Conservation (phyloP, 2,888 invertebrate genomes). For the Drosophila neonasuta region DNA sequence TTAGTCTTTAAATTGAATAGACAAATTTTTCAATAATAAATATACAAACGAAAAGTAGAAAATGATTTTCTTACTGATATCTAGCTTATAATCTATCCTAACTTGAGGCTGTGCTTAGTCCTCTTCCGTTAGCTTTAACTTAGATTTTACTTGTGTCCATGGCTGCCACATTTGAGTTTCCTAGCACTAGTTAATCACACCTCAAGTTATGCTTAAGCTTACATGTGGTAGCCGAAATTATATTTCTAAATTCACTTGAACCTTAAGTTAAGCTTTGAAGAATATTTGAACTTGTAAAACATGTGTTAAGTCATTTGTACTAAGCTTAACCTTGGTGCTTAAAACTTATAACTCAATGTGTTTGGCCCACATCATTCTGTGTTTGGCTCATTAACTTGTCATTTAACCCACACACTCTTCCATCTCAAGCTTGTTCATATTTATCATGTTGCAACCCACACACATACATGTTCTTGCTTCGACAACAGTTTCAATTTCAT, state of each 20-base stretch:
- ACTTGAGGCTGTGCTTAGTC: not conserved
- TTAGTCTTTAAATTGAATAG: too few relatives aligned
- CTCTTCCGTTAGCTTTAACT: not conserved
- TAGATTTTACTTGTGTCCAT: conserved; percentile 1
- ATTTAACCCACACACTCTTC: conserved; percentile 17
- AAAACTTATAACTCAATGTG: conserved; percentile 7
- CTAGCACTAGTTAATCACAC: not conserved
- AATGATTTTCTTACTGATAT: not conserved
- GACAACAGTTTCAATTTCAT: conserved; percentile 46
- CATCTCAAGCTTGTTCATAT: conserved; percentile 26
- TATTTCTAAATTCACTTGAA: not conserved
- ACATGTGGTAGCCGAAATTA: not conserved
- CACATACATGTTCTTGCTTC: conserved; percentile 1
- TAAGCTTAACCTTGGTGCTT: not conserved
- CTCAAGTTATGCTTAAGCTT: not conserved
- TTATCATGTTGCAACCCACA: conserved; percentile 43
- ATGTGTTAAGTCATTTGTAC: not conserved
- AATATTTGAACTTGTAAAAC: not conserved
- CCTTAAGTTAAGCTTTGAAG: not conserved
- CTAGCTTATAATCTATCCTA: not conserved
- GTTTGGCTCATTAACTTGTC: conserved; percentile 55
- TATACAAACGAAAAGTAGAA: not conserved
- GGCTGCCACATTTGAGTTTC: not conserved
- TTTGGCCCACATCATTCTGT: conserved; percentile 7
- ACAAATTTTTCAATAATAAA: too few relatives aligned